Evolutionary conservation across 2,888 invertebrate species (phyloP), one percentile per base, ranked within the genome.

Genomic region (Cephus nigrinus): DNA sequence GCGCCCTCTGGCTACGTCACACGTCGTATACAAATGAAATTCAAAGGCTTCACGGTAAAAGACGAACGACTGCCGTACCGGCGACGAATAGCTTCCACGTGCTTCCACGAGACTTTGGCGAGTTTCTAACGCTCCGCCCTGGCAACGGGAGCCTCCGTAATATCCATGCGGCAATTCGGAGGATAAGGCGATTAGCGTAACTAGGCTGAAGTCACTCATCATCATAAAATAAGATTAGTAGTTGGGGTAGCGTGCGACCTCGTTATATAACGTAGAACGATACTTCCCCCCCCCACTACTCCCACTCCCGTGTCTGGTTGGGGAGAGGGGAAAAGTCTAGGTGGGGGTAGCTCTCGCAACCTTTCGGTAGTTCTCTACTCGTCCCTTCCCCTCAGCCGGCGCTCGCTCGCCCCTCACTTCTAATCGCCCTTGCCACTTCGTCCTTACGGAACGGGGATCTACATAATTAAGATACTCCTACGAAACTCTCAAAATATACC

Each of bases 241-340:
- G 55, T 55, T 55, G 55, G 55, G 55, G 55, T 55, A 55, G 55
- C 23, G 23, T 55, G 55, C 55, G 23, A 55, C 23, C 55, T 55
- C 55, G 15, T 55, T 55, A 55, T 55, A 55, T 55, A 55, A 55
- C 23, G 55, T 55, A 23, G 23, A 55, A 55, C 55, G 23, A 55
- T 9, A 55, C 23, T 9, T 55, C 9, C 55, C 55, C 9, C 55
- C 55, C 34, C 55, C 23, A 2, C 23, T 40, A 0, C 15, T 15
- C 40, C 55, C 68, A 74, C 68, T 78, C 74, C 72, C 36, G 35
- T 75, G 75, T 76, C 40, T 36, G 12, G 12, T 1, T 15, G 12
- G 40, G 15, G 15, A 15, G 33, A 36, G 68, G 68, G 36, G 12
- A 55, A 33, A 72, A 35, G 36, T 69, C 4, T 40, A 40, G 40